Evolutionary conservation across 2,113 vertebrate species (phyloP), one percentile per base, ranked within the genome.

Genomic region (Trichechus manatus): DNA sequence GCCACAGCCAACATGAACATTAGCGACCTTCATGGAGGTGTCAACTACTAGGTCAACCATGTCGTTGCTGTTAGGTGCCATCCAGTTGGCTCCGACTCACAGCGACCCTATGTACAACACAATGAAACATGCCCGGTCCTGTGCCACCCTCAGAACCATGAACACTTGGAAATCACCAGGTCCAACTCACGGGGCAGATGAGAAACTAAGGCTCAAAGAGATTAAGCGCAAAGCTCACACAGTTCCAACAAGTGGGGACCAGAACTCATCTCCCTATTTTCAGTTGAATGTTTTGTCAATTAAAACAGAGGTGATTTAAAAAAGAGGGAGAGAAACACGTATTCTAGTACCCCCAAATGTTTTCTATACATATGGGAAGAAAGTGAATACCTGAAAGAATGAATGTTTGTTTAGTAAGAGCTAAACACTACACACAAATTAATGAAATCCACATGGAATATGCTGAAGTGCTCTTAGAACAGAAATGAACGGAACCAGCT

Each of bases 141-240:
- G 53, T 47, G 4, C 53, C 53, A 15, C 15, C 53, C 53, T 56
- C 14, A 56, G 9, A 56, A 56, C 53, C 64, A 95, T 9, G 78
- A 87, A 95, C 42, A 44, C 61, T 5, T 31, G n/a, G 78, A 84
- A 83, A 42, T 50, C 70, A 84, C 33, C 36, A 89, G 36, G 31
- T 64, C 78, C 39, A 87, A 66, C 44, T 85, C 77, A 70, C n/a
- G 89, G 64, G 50, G 81, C 47, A 92, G 36, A 59, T 5, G 44
- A 95, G 87, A 97, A 85, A 87, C 22, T 33, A 33, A 92, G 77
- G 17, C 42, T 44, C 64, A 44, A 13, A 13, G 59, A 96, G 47
- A 80, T 53, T 42, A 56, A 33, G 27, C 81, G 36, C 80, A 93
- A 87, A 94, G 42, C n/a, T 85, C 70, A 63, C 50, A 80, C 17